Conservation (phyloP, 2,113 vertebrate genomes). For the Lycocorax pyrrhopterus region DNA sequence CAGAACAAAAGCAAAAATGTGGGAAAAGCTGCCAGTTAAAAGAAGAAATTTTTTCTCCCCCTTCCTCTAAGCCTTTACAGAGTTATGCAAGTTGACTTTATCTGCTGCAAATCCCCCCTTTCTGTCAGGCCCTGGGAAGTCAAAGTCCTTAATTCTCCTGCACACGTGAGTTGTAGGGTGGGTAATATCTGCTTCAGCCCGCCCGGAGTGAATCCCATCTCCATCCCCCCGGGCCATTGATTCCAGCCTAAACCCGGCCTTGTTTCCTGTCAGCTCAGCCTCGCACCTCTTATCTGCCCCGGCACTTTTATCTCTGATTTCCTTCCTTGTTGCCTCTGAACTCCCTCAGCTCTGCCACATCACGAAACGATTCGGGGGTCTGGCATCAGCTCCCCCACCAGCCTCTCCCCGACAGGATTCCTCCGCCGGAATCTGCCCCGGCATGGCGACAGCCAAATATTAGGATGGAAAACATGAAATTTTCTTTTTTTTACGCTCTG, state of each 20-base stretch:
- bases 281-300: slow-evolving; percentile 5
- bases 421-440: not conserved
- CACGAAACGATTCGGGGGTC: not conserved
- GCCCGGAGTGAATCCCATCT: slow-evolving; percentile 50
- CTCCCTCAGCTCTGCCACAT: not conserved
- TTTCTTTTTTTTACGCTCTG: not conserved
- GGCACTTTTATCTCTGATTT: slow-evolving; percentile 51
- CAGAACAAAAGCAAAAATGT: not conserved
- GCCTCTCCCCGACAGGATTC: not conserved
- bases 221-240: slow-evolving; percentile 24
- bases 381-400: not conserved
- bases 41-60: not conserved
- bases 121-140: not conserved
- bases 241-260: slow-evolving; percentile 52
- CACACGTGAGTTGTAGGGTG: not conserved
- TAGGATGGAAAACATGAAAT: too few species aligned
- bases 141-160: slow-evolving; percentile 39
- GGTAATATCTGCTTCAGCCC: slow-evolving; percentile 49
- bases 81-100: not conserved
- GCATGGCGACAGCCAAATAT: not conserved
- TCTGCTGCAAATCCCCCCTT: slow-evolving; percentile 20
- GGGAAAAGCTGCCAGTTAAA: not conserved
- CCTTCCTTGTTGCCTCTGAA: not conserved
- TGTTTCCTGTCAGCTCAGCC: slow-evolving; percentile 45
- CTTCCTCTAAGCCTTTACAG: not conserved